Evolutionary conservation across 2,113 vertebrate species (phyloP).

Genomic region (Odontesthes bonariensis): DNA sequence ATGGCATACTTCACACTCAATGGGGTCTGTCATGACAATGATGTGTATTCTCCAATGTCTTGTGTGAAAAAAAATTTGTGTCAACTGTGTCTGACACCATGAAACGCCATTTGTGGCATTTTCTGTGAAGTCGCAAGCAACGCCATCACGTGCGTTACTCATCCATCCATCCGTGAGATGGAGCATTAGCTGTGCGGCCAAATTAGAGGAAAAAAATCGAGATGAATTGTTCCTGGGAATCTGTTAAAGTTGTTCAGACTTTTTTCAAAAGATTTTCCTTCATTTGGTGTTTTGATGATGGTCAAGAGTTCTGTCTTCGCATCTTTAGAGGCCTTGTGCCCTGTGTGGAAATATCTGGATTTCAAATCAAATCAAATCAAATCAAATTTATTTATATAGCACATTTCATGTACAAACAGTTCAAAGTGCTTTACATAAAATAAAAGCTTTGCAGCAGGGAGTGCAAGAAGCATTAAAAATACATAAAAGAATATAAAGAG

Average conservation of each 20-base stretch:
- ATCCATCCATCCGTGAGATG: not conserved
- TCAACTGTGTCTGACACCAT: constrained; percentile 25
- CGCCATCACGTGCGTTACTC: not conserved
- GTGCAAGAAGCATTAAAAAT: too few species aligned
- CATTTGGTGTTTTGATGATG: not conserved
- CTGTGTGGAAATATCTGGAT: too few species aligned
- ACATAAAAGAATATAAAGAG: too few species aligned
- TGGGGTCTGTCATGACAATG: constrained; percentile 48
- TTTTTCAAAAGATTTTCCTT: not conserved
- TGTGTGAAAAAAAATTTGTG: constrained; percentile 17
- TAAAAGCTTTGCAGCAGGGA: too few species aligned
- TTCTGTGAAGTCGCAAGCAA: not conserved
- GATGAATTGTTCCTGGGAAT: not conserved
- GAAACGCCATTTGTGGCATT: constrained; percentile 2
- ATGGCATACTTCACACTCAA: constrained; percentile 53
- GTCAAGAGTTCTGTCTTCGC: not conserved
- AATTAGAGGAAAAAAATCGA: not conserved
- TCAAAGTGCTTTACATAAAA: too few species aligned
- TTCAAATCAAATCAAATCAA: too few species aligned
- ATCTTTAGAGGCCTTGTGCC: not conserved
- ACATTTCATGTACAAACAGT: too few species aligned
- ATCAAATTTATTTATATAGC: too few species aligned
- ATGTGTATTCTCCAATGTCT: constrained; percentile 48
- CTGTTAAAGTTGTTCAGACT: not conserved
- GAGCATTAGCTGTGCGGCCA: not conserved